Evolutionary conservation across 1,140 invertebrate species (phyloP).

Genomic region (Temnothorax nylanderi): DNA sequence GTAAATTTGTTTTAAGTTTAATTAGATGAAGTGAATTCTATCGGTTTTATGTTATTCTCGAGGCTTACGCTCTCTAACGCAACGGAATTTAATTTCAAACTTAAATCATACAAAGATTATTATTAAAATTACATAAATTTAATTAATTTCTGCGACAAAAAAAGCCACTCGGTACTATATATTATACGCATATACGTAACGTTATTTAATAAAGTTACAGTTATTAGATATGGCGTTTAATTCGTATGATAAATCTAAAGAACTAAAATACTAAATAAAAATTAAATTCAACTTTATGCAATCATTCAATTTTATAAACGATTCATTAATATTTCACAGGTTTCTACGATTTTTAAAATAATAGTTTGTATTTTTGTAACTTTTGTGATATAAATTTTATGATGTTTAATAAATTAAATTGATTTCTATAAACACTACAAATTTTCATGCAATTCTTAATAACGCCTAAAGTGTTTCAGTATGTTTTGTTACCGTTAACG

Average conservation of each 20-base stretch:
- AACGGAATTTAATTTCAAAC: neutral
- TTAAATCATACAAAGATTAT: neutral
- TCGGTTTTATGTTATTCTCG: neutral
- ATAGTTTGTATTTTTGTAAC: neutral
- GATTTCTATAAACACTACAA: neutral
- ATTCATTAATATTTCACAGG: neutral
- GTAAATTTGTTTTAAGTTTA: neutral
- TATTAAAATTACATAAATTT: neutral
- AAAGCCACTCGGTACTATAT: neutral
- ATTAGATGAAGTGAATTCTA: neutral
- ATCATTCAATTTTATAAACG: neutral
- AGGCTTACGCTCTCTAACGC: neutral
- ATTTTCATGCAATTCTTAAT: neutral
- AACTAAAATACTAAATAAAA: neutral
- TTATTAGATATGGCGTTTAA: neutral
- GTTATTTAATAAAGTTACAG: neutral
- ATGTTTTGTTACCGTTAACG: neutral
- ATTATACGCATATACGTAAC: neutral
- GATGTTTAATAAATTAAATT: slow-evolving; percentile 1
- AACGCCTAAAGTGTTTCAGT: neutral
- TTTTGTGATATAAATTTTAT: neutral
- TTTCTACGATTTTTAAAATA: neutral
- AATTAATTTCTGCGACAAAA: neutral
- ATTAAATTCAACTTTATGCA: neutral
- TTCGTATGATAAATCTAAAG: neutral